phyloP scores from a whole-genome alignment of 2,113 vertebrate genomes.

The Cavia porcellus region DNA sequence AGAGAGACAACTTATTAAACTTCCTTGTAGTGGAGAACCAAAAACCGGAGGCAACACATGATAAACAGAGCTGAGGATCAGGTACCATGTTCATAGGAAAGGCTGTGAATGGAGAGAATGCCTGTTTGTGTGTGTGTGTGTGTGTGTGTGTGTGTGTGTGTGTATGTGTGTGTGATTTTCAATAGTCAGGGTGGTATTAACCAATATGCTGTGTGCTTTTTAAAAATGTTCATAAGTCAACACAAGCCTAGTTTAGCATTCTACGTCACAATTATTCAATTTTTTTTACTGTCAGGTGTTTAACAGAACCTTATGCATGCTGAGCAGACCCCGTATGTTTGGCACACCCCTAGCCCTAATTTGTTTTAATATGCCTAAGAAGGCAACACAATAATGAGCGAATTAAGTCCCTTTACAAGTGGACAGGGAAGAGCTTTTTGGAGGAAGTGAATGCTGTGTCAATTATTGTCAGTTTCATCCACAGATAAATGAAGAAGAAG shows the following conservation, averaged over 20 bases:
- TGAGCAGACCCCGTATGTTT: too few species aligned
- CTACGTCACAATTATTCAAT: neutral
- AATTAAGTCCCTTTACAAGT: neutral
- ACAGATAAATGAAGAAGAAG: neutral
- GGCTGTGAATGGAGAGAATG: neutral
- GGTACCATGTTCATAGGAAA: neutral
- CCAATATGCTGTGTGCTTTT: neutral
- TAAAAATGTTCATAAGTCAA: neutral
- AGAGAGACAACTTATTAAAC: neutral
- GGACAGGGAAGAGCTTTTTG: neutral
- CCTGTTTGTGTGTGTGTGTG: neutral
- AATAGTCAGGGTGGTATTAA: neutral
- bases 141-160: neutral
- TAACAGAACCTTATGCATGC: neutral
- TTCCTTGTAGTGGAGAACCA: neutral
- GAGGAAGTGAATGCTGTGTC: neutral
- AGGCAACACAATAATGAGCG: neutral
- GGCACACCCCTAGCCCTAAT: too few species aligned
- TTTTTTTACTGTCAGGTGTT: neutral
- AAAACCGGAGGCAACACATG: neutral
- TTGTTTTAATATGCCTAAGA: neutral
- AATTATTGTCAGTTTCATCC: neutral
- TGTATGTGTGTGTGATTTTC: neutral
- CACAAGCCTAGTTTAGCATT: neutral
- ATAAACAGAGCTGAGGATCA: neutral